Evolutionary conservation across 2,888 invertebrate genomes (phyloP), one percentile per base, ranked within the genome.

Genomic region (Stegophylla sp.): DNA sequence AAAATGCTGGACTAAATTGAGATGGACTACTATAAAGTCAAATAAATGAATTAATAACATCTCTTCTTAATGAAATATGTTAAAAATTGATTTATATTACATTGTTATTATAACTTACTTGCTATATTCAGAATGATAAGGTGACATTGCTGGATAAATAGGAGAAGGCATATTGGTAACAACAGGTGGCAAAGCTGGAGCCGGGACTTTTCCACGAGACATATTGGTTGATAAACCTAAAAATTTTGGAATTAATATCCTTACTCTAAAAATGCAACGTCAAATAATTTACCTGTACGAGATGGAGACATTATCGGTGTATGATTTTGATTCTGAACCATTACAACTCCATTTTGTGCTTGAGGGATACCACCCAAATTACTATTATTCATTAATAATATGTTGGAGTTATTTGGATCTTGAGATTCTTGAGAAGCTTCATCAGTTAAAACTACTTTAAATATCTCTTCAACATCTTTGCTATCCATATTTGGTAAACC

Each of bases 401-500:
- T 67, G 66, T 61, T 73, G n/a, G 67, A 74, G 20, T 59, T 82
- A 63, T 90, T 90, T 61, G 92, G 91, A 85, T 92, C 93, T 86
- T 93, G 92, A 1, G 92, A 92, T 86, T 93, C 93, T 88, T 93
- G 90, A 43, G 86, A 85, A 17, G 67, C 75, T 86, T 94, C 93
- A 85, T 93, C 93, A n/a, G 93, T 94, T 81, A 94, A 89, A 82
- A 95, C 94, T 64, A 93, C 94, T 88, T 95, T 95, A 87, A 96
- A 94, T 85, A 96, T 93, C 86, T 95, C 95, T 85, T 96, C 95
- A 1, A 96, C 94, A 84, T 95, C 95, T 86, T 94, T 94, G 85
- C 93, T 92, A 87, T 95, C 95, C 90, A 96, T 95, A 84, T 94
- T 94, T 0, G 94, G 93, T 82, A 95, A 87, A 67, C 89, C 89